Conservation (phyloP, 2,797 vertebrate species). For the Moxostoma hubbsi region DNA sequence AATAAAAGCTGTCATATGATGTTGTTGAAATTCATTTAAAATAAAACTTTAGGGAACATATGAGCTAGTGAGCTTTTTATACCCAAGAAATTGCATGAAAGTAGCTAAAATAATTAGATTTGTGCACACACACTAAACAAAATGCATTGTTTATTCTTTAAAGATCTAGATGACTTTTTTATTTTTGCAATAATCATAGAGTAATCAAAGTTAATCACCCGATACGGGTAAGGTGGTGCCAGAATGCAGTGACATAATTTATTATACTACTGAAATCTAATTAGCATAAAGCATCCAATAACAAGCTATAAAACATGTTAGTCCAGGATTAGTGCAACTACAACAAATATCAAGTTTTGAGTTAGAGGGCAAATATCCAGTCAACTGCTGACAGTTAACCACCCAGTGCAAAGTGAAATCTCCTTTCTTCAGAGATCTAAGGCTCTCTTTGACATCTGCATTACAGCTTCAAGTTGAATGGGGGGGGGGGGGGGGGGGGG, state of each 20-base stretch:
- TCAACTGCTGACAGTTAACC: neutral
- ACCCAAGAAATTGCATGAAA: neutral
- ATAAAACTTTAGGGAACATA: too few species aligned
- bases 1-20: neutral
- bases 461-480: neutral
- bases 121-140: too few species aligned
- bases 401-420: neutral
- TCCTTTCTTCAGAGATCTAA: neutral
- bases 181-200: conserved; percentile 54
- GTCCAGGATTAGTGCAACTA: conserved; percentile 8
- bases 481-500: too few species aligned
- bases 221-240: conserved; percentile 13
- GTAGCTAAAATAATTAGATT: neutral
- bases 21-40: neutral
- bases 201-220: conserved; percentile 64
- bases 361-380: neutral
- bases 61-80: neutral
- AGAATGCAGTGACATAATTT: conserved; percentile 20
- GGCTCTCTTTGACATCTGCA: neutral
- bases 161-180: conserved; percentile 41
- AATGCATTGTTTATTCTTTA: too few species aligned
- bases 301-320: conserved; percentile 39
- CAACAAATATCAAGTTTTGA: neutral
- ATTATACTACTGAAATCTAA: conserved; percentile 49
- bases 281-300: conserved; percentile 38